Conservation (phyloP, 92 coral and sea anemone genomes). For the Umimayanthus kanabou region DNA sequence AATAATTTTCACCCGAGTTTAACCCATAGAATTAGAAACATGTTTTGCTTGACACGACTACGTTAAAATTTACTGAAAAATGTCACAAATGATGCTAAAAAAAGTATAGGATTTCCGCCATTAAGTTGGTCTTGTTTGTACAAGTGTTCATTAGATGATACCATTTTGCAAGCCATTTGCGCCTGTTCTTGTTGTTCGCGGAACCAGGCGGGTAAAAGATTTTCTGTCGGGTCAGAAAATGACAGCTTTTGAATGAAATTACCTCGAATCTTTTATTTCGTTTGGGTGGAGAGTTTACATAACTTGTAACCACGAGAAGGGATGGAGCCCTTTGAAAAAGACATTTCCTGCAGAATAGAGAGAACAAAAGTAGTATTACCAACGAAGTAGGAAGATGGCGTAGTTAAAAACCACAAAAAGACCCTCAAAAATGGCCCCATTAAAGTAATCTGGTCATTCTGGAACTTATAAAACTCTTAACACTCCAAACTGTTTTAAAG, state of each 20-base stretch:
- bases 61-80: neutral
- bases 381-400: neutral
- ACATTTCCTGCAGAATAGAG: constrained; percentile 8
- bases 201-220: neutral
- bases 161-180: constrained; percentile 20
- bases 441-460: neutral
- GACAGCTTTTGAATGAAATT: constrained; percentile 14
- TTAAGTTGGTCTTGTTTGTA: constrained; percentile 12
- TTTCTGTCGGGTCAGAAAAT: neutral
- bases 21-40: neutral
- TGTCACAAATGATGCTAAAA: neutral
- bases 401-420: neutral
- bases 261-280: neutral
- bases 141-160: neutral
- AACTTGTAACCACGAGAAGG: neutral
- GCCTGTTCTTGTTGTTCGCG: neutral
- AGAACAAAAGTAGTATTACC: neutral
- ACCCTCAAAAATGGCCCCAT: neutral
- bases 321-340: neutral
- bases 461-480: neutral
- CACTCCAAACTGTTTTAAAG: neutral
- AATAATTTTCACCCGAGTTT: no score
- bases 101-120: neutral
- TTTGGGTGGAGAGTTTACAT: constrained; percentile 12
- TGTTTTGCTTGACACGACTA: neutral